Conservation (phyloP, 1,140 invertebrate genomes). For the Propsilocerus akamusi region DNA sequence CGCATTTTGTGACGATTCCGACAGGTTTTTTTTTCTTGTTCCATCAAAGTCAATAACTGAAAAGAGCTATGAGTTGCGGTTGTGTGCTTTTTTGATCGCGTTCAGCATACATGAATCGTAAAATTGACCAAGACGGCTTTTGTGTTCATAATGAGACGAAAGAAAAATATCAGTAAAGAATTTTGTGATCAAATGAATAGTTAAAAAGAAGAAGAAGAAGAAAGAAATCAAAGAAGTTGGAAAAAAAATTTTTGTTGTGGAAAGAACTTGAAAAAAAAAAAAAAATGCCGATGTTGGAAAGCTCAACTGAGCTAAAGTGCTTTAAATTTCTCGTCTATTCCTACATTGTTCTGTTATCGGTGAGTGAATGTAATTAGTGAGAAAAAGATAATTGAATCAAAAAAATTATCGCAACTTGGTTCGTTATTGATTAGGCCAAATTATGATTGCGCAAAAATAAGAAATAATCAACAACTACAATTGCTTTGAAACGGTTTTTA, state of each 20-base stretch:
- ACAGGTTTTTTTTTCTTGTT: too few species aligned
- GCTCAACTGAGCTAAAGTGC: conserved; percentile 16
- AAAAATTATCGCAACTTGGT: too few species aligned
- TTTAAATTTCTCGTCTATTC: conserved; percentile 25
- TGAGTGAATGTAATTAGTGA: conserved; percentile 16
- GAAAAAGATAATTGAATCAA: too few species aligned
- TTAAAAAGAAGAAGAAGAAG: neutral
- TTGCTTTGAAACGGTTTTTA: too few species aligned
- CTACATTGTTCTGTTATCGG: conserved; percentile 23
- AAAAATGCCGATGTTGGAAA: conserved; percentile 21
- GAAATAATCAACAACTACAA: too few species aligned
- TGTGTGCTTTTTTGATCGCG: too few species aligned
- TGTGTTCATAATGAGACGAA: conserved; percentile 1
- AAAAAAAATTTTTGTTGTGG: neutral
- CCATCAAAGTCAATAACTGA: too few species aligned
- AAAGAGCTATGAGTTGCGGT: neutral
- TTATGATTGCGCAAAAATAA: too few species aligned
- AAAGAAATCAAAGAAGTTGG: neutral
- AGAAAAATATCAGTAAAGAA: neutral
- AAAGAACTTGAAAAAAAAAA: conserved; percentile 1
- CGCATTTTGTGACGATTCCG: too few species aligned
- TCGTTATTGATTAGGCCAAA: too few species aligned
- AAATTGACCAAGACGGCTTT: too few species aligned
- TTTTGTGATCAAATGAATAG: neutral
- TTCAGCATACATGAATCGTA: neutral